phyloP scores from a whole-genome alignment of 2,888 invertebrate species.

The Amphipyra berbera region DNA sequence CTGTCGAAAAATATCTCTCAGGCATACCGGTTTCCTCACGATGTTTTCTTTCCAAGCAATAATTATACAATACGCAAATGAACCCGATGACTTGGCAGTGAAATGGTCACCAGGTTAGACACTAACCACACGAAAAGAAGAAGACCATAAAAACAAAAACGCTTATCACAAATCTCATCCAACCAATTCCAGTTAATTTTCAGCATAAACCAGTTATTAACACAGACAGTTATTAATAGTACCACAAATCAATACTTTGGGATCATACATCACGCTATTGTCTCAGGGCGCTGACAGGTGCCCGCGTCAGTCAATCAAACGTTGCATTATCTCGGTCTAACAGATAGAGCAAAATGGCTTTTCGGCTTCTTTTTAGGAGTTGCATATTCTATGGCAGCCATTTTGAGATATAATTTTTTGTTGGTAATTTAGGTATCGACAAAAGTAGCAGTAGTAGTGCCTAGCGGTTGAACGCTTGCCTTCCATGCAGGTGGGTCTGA shows the following conservation, averaged over 20 bases:
- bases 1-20: no score
- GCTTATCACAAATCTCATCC: not conserved
- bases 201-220: slow-evolving; percentile 25
- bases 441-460: no score
- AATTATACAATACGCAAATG: no score
- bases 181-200: slow-evolving; percentile 4
- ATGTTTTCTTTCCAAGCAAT: no score
- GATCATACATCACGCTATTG: slow-evolving; percentile 63
- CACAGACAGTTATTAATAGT: slow-evolving; percentile 46
- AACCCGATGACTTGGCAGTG: no score
- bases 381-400: slow-evolving; percentile 12
- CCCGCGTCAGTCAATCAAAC: slow-evolving; percentile 54
- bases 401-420: not conserved
- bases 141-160: no score
- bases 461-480: no score
- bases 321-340: slow-evolving; percentile 22
- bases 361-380: slow-evolving; percentile 8
- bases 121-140: no score
- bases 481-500: no score
- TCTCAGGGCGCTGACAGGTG: slow-evolving; percentile 57
- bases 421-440: not conserved
- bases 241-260: slow-evolving; percentile 41
- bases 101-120: no score
- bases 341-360: slow-evolving; percentile 32
- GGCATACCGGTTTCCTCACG: no score